Conservation (phyloP, 1,140 invertebrate species). For the Catajapyx aquilonaris region DNA sequence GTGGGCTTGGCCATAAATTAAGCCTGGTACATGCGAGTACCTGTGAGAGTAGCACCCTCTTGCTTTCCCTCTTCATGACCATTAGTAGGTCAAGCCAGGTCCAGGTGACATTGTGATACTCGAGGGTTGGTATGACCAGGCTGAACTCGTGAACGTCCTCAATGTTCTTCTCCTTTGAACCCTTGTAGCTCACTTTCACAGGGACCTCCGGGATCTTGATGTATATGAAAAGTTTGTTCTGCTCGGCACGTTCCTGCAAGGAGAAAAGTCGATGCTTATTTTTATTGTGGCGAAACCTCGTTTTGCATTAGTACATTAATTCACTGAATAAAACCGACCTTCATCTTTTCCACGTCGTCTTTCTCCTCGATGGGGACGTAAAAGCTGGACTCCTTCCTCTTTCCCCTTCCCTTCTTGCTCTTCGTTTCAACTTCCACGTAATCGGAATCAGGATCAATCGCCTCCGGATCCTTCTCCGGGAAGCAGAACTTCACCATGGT, state of each 20-base stretch:
- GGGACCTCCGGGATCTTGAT: slow-evolving; percentile 97
- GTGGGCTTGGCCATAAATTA: too few relatives aligned
- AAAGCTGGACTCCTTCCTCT: slow-evolving; percentile 60
- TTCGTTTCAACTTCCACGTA: slow-evolving; percentile 15
- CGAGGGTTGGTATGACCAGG: slow-evolving; percentile 81
- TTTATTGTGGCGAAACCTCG: too few relatives aligned
- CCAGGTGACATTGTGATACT: slow-evolving; percentile 98
- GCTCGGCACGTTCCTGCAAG: slow-evolving; percentile 73
- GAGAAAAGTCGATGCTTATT: too few relatives aligned
- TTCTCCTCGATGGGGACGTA: slow-evolving; percentile 64
- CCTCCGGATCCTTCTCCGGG: slow-evolving; percentile 79
- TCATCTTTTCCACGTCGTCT: slow-evolving; percentile 97
- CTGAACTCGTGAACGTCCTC: slow-evolving; percentile 87
- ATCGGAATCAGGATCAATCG: slow-evolving; percentile 44
- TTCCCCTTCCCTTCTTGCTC: slow-evolving; percentile 23
- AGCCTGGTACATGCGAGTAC: too few relatives aligned
- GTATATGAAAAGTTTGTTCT: slow-evolving; percentile 96
- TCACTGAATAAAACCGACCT: too few relatives aligned
- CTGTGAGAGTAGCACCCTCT: slow-evolving; percentile 71
- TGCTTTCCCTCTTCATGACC: slow-evolving; percentile 84
- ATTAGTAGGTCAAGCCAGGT: slow-evolving; percentile 96
- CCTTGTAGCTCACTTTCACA: slow-evolving; percentile 88
- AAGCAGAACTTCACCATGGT: slow-evolving; percentile 97
- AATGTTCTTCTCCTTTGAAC: slow-evolving; percentile 95
- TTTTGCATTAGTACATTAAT: too few relatives aligned